Base-by-base conservation (phyloP, 2,113 vertebrate species). In the Aepyceros melampus region DNA sequence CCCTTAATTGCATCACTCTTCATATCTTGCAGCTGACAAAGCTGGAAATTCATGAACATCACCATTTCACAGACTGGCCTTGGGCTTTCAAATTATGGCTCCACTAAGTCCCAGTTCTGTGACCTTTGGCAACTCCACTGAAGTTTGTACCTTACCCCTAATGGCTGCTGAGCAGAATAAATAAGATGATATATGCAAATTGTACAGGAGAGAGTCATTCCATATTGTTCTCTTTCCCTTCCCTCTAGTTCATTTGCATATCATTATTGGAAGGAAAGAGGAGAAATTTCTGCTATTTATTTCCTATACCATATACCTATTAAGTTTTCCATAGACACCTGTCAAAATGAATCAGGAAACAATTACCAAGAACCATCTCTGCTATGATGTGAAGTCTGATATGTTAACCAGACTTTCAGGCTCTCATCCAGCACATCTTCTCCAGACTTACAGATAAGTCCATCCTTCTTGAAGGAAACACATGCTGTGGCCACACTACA, bases 341-440 rank as follows among this genome's bases (percentile, higher is more conserved):
- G 11, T 90, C 71, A 94, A 89, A 96, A 95, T 82, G 36, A 97
- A 96, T 84, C 55, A 95, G 83, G 19, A 95, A 97, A 92, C 81
- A 81, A 92, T 76, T 67, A 76, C 13, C 81, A 58, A 23, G 87
- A 95, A 67, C 12, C 3, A 58, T 45, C 74, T 92, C 94, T 91
- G 23, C 36, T 88, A 8, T 64, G n/a, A 43, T 74, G 53, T 21
- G 21, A 86, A 74, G 82, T 40, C 31, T 71, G 29, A 17, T 60
- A 51, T 2, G 12, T 55, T 89, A 25, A 23, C 29, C 89, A 53
- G 87, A 87, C n/a, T 53, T 29, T 56, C 21, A 53, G 25, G 9
- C 14, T 71, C 45, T 23, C 29, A 2, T 33, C 29, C 27, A 31
- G 56, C 31, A 25, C 7, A 12, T 11, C 8, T 27, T n/a, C 33